Base-by-base conservation (phyloP, 2,888 invertebrate genomes). In the Cheilosia vulpina region DNA sequence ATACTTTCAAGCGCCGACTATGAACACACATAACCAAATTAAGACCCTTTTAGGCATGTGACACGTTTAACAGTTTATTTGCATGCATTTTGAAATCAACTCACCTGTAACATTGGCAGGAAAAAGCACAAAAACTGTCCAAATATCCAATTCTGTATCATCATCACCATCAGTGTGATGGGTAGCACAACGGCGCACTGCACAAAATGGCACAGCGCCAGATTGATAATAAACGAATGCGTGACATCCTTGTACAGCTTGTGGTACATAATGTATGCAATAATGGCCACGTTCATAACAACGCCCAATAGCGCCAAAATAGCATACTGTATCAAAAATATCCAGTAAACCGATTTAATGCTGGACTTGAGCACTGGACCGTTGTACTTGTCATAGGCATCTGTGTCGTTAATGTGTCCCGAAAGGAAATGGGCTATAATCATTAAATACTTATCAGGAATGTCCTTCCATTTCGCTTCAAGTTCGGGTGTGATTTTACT, bases 121-220 rank as follows among this genome's bases (percentile, higher is more conserved):
- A 95, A 95, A 89, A 94, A 95, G 91, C 96, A 96, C 82, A 96
- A 90, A 87, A 95, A 94, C 88, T 95, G 94, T 7, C 96, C 96
- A 88, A 95, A 94, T 81, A 96, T 93, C 96, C 96, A 96, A 90
- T 96, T 95, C 89, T 95, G 94, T 78, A 96, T 93, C 47, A 96
- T 92, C 88, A 96, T 93, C 63, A 95, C 95, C 88, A 94, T 94
- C 87, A 96, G 90, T 0, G 95, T 94, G 7, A 96, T 93, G 15
- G 96, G 96, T 88, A 96, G 89, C n/a, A 95, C 95, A 76, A 95
- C 90, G 19, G 94, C 91, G 89, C 95, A 94, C 91, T 95, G 95
- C 50, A 95, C 92, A 47, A 95, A 91, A 90, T 95, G 94, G 88
- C 95, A 94, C 66, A 96, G 89, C 0, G 94, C 94, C 88, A 95